Evolutionary conservation across 2,797 vertebrate genomes (phyloP).

Genomic region (Telmatherina bonti): DNA sequence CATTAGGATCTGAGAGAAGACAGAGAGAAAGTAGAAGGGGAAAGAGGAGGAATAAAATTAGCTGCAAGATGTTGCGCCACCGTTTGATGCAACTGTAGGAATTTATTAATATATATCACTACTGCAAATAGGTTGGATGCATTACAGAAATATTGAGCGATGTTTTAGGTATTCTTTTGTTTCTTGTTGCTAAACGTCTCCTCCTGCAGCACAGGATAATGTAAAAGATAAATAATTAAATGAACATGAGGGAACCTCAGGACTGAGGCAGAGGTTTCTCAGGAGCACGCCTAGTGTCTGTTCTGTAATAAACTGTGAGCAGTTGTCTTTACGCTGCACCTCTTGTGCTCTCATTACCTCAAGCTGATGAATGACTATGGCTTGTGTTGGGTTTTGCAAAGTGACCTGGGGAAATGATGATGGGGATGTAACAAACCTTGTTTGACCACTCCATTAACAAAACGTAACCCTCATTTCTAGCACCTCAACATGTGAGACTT

Average conservation of each 20-base stretch:
- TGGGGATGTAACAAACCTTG: conserved; percentile 59
- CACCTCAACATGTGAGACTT: conserved; percentile 28
- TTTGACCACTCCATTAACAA: conserved; percentile 43
- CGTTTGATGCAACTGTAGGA: conserved; percentile 36
- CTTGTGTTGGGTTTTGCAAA: conserved; percentile 76
- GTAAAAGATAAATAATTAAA: conserved; percentile 35
- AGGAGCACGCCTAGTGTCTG: conserved; percentile 60
- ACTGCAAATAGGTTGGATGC: conserved; percentile 37
- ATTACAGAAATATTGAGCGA: conserved; percentile 12
- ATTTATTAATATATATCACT: conserved; percentile 34
- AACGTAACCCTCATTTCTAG: conserved; percentile 48
- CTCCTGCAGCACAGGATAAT: conserved; percentile 32
- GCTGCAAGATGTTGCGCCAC: conserved; percentile 12
- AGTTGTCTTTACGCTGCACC: conserved; percentile 71
- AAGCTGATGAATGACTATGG: conserved; percentile 80
- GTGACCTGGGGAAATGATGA: conserved; percentile 82
- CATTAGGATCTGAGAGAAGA: conserved; percentile 90
- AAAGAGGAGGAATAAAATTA: conserved; percentile 19
- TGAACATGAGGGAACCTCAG: conserved; percentile 56
- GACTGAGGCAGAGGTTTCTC: conserved; percentile 58
- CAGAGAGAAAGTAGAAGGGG: conserved; percentile 21
- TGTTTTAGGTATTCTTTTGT: conserved; percentile 31
- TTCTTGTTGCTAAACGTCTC: conserved; percentile 24
- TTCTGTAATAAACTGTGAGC: conserved; percentile 77
- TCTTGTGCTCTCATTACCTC: conserved; percentile 84